Evolutionary conservation across 2,113 vertebrate species (phyloP), one percentile per base, ranked within the genome.

Genomic region (Austrofundulus limnaeus): DNA sequence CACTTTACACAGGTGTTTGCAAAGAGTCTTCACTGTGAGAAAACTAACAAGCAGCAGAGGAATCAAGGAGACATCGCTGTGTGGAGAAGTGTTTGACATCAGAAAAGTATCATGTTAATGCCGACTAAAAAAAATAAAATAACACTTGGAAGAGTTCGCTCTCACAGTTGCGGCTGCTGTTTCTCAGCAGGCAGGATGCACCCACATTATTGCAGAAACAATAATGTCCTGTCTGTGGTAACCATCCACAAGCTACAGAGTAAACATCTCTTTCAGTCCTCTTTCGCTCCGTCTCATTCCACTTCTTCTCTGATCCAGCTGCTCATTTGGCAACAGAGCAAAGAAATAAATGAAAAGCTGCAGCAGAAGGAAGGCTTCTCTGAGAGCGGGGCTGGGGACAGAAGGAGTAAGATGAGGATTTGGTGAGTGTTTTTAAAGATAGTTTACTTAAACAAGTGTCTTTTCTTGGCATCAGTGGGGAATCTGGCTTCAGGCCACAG

Each of bases 261-360:
- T 47, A 75, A 73, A 67, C 75, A 63, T 72, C 58, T 31, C 58
- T 5, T 23, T 51, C 37, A 58, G 34, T 57, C 49, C 28, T 41
- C 58, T 41, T 43, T 38, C 28, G 41, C 47, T 48, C 25, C 4
- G 5, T 62, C 65, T 60, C 50, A 1, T 24, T 41, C 61, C n/a
- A 43, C 39, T 57, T 37, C 46, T 49, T n/a, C 72, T 72, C 72
- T 75, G 53, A 87, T 88, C 77, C 78, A 88, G 87, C 80, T 85
- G 87, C 83, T 89, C 83, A 83, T 87, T 84, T 88, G 86, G 86
- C 86, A 83, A n/a, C 8, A 3, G 52, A 75, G 83, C 81, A 84
- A 83, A 86, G 75, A 77, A 78, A 78, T 73, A 87, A 85, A 89
- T 86, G 58, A 86, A 88, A 75, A 75, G 77, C 74, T 78, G 78